Percentiles rank a stretch among this genome's conserved stretches.
phyloP scores from a whole-genome alignment of 2,888 invertebrate genomes.

The Agonum fuliginosum region DNA sequence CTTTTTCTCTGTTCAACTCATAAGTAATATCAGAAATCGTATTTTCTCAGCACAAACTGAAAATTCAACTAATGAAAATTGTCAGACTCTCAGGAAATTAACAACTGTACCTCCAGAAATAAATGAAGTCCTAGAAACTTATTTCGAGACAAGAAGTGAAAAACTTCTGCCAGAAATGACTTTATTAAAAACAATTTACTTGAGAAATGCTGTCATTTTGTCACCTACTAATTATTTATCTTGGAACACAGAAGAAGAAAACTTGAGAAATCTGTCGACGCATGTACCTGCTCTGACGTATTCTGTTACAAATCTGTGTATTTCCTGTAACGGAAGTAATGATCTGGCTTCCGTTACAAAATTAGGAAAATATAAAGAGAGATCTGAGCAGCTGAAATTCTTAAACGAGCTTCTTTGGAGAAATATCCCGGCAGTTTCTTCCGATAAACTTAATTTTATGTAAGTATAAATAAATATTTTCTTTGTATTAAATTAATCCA shows the following conservation, averaged over 20 bases:
- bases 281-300: slow-evolving; percentile 48
- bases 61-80: slow-evolving; percentile 13
- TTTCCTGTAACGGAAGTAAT: slow-evolving; percentile 64
- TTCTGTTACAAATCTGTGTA: slow-evolving; percentile 43
- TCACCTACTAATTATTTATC: slow-evolving; percentile 26
- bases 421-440: slow-evolving; percentile 76
- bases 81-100: slow-evolving; percentile 38
- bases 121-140: slow-evolving; percentile 65
- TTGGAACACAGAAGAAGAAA: slow-evolving; percentile 13
- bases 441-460: slow-evolving; percentile 72
- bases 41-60: slow-evolving; percentile 10
- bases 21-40: slow-evolving; percentile 34
- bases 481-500: background rate
- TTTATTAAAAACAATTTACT: slow-evolving; percentile 41
- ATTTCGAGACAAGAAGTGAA: slow-evolving; percentile 64
- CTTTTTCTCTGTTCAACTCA: slow-evolving; percentile 27
- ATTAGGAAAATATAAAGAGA: slow-evolving; percentile 74
- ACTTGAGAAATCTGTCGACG: slow-evolving; percentile 5
- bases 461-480: slow-evolving; percentile 68
- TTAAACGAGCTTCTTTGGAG: slow-evolving; percentile 78
- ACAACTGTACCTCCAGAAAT: slow-evolving; percentile 66
- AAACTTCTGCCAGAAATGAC: slow-evolving; percentile 66
- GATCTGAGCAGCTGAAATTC: slow-evolving; percentile 73
- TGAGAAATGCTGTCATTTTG: slow-evolving; percentile 30
- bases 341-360: slow-evolving; percentile 71